A percentile compares a stretch with the other conserved stretches of the same genome.
Evolutionary conservation across 2,888 invertebrate genomes (phyloP).

Genomic region (Hylaea fasciaria): DNA sequence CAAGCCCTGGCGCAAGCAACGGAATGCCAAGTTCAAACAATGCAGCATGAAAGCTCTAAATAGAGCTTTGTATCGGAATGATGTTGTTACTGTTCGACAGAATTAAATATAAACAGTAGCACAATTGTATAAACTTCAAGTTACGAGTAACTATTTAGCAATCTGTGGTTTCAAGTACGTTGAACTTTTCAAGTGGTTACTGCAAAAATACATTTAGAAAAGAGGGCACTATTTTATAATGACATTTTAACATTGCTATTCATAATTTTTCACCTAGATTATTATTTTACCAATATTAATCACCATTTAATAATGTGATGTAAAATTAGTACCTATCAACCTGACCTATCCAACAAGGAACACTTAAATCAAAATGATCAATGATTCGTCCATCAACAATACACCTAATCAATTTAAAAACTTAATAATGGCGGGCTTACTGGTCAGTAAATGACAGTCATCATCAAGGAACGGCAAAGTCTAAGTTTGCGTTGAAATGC

Average conservation of each 20-base stretch:
- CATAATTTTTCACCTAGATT: neutral
- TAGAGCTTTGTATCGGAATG: conserved; percentile 44
- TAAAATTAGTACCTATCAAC: conserved; percentile 20
- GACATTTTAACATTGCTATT: neutral
- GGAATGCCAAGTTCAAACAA: conserved; percentile 71
- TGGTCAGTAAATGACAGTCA: conserved; percentile 57
- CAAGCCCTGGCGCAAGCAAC: conserved; percentile 55
- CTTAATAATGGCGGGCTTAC: conserved; percentile 51
- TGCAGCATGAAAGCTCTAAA: conserved; percentile 50
- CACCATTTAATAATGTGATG: conserved; percentile 11
- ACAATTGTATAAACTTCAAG: conserved; percentile 33
- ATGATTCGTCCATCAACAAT: conserved; percentile 62
- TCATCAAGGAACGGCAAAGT: conserved; percentile 54
- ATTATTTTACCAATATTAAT: too few species aligned
- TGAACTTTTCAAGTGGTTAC: conserved; percentile 19
- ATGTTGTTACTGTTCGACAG: conserved; percentile 43
- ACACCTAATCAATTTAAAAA: conserved; percentile 62
- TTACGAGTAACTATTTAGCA: too few species aligned
- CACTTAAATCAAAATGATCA: conserved; percentile 45
- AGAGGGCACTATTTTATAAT: neutral
- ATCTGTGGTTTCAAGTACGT: conserved; percentile 26
- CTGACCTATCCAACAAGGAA: conserved; percentile 35
- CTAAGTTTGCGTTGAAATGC: conserved; percentile 52
- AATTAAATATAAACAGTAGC: conserved; percentile 50
- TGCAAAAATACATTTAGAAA: conserved; percentile 9